Evolutionary conservation across 2,113 vertebrate genomes (phyloP).

Genomic region (Theristicus caerulescens): DNA sequence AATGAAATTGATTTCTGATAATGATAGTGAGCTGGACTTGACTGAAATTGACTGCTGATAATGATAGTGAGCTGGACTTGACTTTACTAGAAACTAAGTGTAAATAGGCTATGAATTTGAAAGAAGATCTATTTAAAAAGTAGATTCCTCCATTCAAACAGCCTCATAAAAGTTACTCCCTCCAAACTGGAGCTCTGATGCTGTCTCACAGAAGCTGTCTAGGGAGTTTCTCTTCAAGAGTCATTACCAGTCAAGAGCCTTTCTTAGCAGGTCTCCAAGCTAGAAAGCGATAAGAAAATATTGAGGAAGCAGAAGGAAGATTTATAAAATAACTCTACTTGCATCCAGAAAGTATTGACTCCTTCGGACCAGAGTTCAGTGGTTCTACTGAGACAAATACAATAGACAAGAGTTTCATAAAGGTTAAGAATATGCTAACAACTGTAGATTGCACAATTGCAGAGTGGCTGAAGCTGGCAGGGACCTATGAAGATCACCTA

Average conservation of each 20-base stretch:
- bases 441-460: not conserved
- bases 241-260: not conserved
- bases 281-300: not conserved
- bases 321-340: not conserved
- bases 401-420: not conserved
- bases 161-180: not conserved
- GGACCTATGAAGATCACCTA: not conserved
- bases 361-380: not conserved
- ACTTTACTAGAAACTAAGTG: not conserved
- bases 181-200: not conserved
- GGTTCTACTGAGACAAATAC: not conserved
- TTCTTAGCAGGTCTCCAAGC: not conserved
- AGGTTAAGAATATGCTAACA: not conserved
- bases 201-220: not conserved
- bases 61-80: not conserved
- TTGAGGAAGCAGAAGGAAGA: not conserved
- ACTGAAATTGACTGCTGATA: not conserved
- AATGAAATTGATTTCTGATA: not conserved
- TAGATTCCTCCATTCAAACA: not conserved
- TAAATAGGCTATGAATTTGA: not conserved
- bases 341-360: not conserved
- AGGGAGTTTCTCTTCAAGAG: not conserved
- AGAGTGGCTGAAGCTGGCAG: not conserved
- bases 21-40: not conserved
- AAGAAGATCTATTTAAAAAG: not conserved